Percentiles rank a stretch among this genome's conserved stretches.
Evolutionary conservation across 2,888 invertebrate species (phyloP).

Genomic region (Saturnia japonica): DNA sequence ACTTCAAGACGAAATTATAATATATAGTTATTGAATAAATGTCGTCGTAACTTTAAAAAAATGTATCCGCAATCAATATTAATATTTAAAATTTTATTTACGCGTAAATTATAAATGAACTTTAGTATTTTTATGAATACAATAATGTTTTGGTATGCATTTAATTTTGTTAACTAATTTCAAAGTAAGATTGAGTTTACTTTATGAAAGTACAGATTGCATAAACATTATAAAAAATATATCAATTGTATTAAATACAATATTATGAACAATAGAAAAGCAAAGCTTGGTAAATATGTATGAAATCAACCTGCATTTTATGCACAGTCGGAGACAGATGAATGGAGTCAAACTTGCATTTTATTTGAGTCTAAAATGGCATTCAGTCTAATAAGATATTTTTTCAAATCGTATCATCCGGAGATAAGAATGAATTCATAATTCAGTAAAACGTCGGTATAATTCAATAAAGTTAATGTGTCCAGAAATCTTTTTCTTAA

Average conservation of each 20-base stretch:
- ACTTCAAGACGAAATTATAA: not conserved
- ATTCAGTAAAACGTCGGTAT: not conserved
- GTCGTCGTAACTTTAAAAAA: not conserved
- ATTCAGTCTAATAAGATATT: no score
- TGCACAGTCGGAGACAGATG: not conserved
- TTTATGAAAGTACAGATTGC: constrained; percentile 71
- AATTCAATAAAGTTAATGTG: not conserved
- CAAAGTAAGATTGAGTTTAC: constrained; percentile 81
- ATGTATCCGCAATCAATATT: not conserved
- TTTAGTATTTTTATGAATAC: not conserved
- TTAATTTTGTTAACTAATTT: constrained; percentile 70
- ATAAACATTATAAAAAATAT: constrained; percentile 57
- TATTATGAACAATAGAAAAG: constrained; percentile 52
- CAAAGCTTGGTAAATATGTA: constrained; percentile 26
- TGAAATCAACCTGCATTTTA: constrained; percentile 15
- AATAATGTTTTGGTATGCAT: constrained; percentile 51
- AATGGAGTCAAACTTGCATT: not conserved
- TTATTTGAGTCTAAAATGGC: not conserved
- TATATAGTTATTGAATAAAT: not conserved
- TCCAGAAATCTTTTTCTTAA: not conserved
- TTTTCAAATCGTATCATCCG: not conserved
- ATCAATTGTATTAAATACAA: constrained; percentile 80
- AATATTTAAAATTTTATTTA: not conserved
- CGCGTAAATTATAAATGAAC: constrained; percentile 19
- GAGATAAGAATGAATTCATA: not conserved